Conservation (phyloP, 2,797 vertebrate species). For the Gorsachius magnificus region DNA sequence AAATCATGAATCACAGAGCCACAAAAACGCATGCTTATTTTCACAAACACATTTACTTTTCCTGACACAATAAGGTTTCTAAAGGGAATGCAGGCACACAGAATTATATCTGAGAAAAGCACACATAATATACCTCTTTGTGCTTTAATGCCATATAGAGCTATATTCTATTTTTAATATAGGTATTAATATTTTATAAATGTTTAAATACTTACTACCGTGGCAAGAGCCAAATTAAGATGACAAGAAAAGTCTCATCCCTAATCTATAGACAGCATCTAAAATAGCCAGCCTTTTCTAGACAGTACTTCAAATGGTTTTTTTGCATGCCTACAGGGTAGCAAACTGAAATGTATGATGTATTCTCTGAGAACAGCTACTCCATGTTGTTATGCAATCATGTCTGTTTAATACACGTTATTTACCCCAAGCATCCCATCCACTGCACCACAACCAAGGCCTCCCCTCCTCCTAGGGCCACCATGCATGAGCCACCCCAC, state of each 20-base stretch:
- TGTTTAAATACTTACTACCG: neutral
- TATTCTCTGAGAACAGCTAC: neutral
- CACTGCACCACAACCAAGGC: neutral
- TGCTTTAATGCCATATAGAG: neutral
- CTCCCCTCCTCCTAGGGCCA: neutral
- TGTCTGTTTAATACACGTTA: accelerated
- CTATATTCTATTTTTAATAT: neutral
- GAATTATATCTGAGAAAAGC: neutral
- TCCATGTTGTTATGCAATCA: accelerated
- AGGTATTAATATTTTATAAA: neutral
- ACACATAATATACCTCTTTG: neutral
- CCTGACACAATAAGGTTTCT: neutral
- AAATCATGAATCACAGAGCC: neutral
- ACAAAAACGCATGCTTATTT: neutral
- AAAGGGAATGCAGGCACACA: neutral
- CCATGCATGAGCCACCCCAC: neutral
- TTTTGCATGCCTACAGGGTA: neutral
- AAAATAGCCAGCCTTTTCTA: neutral
- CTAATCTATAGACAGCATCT: neutral
- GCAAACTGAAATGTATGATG: neutral
- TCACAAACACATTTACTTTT: neutral
- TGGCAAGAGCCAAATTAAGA: neutral
- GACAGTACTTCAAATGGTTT: accelerated
- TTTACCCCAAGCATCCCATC: neutral
- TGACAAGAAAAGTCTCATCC: neutral